Base-by-base conservation (phyloP, 1,140 invertebrate genomes). In the Drosophila simulans region DNA sequence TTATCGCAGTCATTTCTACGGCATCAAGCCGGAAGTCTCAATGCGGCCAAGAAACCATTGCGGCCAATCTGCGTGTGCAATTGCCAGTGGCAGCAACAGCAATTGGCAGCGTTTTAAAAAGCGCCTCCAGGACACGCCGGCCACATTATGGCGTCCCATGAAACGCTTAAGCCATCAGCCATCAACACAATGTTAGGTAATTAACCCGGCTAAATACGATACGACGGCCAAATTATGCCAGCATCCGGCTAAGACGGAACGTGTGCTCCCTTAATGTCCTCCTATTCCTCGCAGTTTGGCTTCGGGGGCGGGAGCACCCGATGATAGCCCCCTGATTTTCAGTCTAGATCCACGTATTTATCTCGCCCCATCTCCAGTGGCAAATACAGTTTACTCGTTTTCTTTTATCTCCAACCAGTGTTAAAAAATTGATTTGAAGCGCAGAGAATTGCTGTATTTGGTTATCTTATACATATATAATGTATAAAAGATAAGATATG, bases 171-270 rank as follows among this genome's bases (percentile, higher is more conserved):
- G 83, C 79, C 76, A 88, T 89, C 84, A 83, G 83, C 79, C 76
- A 88, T 89, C 84, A 89, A 84, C 84, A 89, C 84, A 78, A 89
- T 89, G 82, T 89, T 80, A 54, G 77, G 80, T 90, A 89, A 89
- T 89, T 89, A 89, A 89, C 85, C 79, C 77, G 63, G 69, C 84
- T 89, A 89, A 89, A 89, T 89, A 70, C 79, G 70, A 76, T 65
- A 76, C 80, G 68, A 77, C 78, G 31, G 57, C 60, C 59, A 82
- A 88, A 86, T 86, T 76, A 82, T 88, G 83, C 76, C 53, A 27
- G 39, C 37, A 31, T 46, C 62, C 46, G 70, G n/a, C 42, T 66
- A 77, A 59, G 49, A 39, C 46, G 51, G 15, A 58, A 68, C 68
- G 77, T 73, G 78, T 88, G 75, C 54, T 52, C 54, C 70, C 68